phyloP scores from a whole-genome alignment of 2,113 vertebrate genomes.

The Myiozetetes cayanensis region DNA sequence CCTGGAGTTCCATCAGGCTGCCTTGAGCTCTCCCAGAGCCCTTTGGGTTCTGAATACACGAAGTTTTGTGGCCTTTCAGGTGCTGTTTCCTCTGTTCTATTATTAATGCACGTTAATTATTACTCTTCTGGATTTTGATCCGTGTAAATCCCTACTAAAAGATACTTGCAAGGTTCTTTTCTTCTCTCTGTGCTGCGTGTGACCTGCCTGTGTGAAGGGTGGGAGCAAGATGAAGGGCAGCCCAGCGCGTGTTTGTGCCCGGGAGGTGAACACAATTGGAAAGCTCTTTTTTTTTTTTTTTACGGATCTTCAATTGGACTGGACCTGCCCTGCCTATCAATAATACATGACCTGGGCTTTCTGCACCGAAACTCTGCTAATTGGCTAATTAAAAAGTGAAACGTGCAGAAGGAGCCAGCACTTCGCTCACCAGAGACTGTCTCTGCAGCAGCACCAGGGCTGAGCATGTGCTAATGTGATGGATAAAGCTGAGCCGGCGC shows the following conservation, averaged over 20 bases:
- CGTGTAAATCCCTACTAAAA: neutral
- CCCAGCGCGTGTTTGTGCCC: neutral
- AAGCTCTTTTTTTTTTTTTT: slow-evolving; percentile 56
- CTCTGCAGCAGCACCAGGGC: slow-evolving; percentile 66
- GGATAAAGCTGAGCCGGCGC: slow-evolving; percentile 43
- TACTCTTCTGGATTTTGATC: neutral
- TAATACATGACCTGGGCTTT: slow-evolving; percentile 91
- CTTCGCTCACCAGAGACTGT: slow-evolving; percentile 77
- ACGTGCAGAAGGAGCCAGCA: slow-evolving; percentile 77
- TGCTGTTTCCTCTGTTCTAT: neutral
- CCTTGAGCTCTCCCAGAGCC: neutral
- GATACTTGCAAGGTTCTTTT: neutral
- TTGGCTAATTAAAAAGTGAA: slow-evolving; percentile 97
- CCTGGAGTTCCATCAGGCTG: neutral
- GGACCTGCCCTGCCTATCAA: slow-evolving; percentile 81
- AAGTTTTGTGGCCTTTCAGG: neutral
- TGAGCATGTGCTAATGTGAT: slow-evolving; percentile 53
- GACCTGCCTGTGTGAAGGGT: neutral
- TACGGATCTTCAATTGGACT: slow-evolving; percentile 63
- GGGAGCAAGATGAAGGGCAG: neutral
- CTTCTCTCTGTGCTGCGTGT: neutral
- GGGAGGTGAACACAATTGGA: slow-evolving; percentile 59
- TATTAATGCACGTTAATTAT: neutral
- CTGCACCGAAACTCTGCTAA: slow-evolving; percentile 83
- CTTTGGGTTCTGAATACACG: neutral